Base-by-base conservation (phyloP, 2,797 vertebrate genomes). In the Gephyroberyx darwinii region DNA sequence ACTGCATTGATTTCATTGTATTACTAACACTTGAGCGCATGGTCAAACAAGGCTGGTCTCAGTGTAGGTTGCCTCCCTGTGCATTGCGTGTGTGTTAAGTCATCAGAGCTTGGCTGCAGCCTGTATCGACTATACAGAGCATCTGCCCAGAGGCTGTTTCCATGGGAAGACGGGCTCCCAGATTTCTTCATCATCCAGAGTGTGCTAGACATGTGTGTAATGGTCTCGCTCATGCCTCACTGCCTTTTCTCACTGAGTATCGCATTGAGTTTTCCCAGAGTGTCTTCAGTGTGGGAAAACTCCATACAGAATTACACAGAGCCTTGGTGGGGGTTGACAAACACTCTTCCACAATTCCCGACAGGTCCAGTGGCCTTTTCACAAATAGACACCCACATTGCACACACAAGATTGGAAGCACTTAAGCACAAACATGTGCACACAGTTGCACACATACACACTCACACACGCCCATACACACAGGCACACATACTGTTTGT, bases 151-250 rank as follows among this genome's bases (percentile, higher is more conserved):
- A 78, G 88, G 89, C 90, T 17, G 65, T 80, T 88, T 87, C 76
- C 77, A 85, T 71, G 75, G 88, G 87, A 88, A 82, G 88, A 91
- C 65, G 77, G 62, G n/a, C 82, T 90, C 85, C 85, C 81, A 77
- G 77, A 88, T 84, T 87, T 91, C 87, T 90, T 93, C 86, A 92
- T 93, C 90, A 91, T 91, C 86, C 61, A 77, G 69, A 89, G 74
- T 47, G 72, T 81, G 75, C 69, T 57, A 89, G 83, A 91, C 86
- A 51, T 81, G 85, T 88, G 76, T 90, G 85, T 89, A 93, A 93
- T 91, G 84, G 87, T 87, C 84, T 79, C 85, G 87, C 84, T 83
- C 84, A 89, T 77, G 82, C 87, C 71, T 87, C 77, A 60, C 83
- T 89, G 88, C 83, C 26, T 26, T 26, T 26, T 26, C 26, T 26